Base-by-base conservation (phyloP, 1,140 invertebrate genomes). In the Drosophila athabasca region DNA sequence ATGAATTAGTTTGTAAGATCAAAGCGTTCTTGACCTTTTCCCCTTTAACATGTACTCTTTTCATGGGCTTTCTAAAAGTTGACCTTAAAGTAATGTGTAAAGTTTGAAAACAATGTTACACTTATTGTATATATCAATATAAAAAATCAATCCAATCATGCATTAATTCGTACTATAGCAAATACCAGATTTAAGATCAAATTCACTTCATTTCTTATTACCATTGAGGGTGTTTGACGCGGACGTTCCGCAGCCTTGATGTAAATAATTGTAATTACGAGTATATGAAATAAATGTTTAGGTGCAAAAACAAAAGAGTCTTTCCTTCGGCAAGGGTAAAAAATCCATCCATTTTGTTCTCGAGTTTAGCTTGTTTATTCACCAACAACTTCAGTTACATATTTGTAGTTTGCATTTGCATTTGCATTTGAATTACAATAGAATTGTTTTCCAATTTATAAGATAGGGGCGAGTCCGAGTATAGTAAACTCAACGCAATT, bases 341-440 rank as follows among this genome's bases (percentile, higher is more conserved):
- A 41, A 66, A 1, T 2, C 3, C 3, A 26, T 5, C 4, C 2
- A 11, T 19, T 19, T 61, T 66, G 62, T 82, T 81, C 76, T 74
- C 62, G 59, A 73, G 72, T 89, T 73, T 90, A 90, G 89, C 84
- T 90, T 89, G 68, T 89, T 90, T 90, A 90, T 90, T 90, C 89
- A 90, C 89, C 89, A 90, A 90, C 89, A 90, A 90, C 89, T 89
- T 90, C 70, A 89, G 78, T 85, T 89, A 89, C 77, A 79, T 89
- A 70, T 82, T 71, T 77, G 67, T 83, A 69, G 71, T 67, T 59
- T 65, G 62, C 74, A 76, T 79, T 68, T 65, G 62, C 74, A 76
- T 79, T 68, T 79, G 71, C 62, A 55, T 55, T 67, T 83, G 62
- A 71, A 64, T 59, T 65, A 59, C 74, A 76, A 75, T 68, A 70